A percentile compares a stretch with the other conserved stretches of the same genome.
Conservation (phyloP, 2,888 invertebrate genomes). For the Epistrophe grossulariae region DNA sequence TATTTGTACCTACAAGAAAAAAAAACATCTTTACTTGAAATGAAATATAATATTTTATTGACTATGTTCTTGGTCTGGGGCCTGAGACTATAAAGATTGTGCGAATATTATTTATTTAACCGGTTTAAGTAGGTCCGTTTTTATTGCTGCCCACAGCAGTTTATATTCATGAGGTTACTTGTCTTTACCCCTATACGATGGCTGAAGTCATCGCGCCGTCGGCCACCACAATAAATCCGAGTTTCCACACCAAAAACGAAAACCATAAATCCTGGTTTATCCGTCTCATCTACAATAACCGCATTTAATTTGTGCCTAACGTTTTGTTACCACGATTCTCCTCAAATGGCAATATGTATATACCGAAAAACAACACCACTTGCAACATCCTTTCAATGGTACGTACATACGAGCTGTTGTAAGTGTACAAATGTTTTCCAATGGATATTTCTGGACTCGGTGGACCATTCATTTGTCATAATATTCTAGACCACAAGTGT, state of each 20-base stretch:
- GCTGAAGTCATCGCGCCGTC: too few species aligned
- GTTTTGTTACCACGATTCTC: conserved; percentile 14
- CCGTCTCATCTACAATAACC: conserved; percentile 35
- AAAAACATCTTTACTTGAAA: background rate
- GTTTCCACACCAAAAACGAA: conserved; percentile 7
- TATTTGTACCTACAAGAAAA: background rate
- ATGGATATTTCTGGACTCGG: background rate
- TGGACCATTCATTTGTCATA: conserved; percentile 36
- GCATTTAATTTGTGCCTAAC: conserved; percentile 48
- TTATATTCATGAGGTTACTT: conserved; percentile 10
- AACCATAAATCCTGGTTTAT: conserved; percentile 33
- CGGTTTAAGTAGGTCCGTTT: conserved; percentile 8
- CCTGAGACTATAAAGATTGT: background rate
- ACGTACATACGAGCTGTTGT: background rate
- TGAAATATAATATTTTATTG: background rate
- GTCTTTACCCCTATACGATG: too few species aligned
- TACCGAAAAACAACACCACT: background rate
- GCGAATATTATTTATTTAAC: conserved; percentile 23
- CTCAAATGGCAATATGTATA: background rate
- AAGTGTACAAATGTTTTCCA: background rate
- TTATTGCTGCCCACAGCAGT: conserved; percentile 13
- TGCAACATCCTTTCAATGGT: conserved; percentile 12
- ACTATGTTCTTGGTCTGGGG: background rate
- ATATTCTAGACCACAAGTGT: conserved; percentile 27
- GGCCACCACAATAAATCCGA: conserved; percentile 1